These are phyloP conservation scores for Bombus polaris DNA, from an alignment of 1,140 invertebrate genomes.

Conservation along the genomic window DNA sequence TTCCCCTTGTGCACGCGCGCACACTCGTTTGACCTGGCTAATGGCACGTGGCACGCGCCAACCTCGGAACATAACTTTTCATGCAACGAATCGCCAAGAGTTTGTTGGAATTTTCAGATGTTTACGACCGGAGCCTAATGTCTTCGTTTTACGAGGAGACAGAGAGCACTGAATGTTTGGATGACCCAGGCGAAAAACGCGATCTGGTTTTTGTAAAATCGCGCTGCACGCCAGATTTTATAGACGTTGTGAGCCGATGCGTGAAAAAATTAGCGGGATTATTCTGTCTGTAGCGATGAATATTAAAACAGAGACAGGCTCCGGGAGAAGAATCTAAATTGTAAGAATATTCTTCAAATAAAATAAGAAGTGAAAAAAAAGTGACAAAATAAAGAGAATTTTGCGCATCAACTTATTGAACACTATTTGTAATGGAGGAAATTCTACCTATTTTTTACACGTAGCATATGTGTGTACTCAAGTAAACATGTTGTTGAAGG, in stretches of 20 bases:
- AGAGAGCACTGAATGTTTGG: neutral
- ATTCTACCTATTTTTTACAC: too few species aligned
- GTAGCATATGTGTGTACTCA: too few species aligned
- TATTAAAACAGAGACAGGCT: too few species aligned
- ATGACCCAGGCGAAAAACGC: neutral
- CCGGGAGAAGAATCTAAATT: neutral
- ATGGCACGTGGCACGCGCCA: conserved; percentile 53
- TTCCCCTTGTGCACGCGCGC: conserved; percentile 12
- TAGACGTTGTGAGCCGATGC: neutral
- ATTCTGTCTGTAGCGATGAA: neutral
- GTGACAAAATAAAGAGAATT: too few species aligned
- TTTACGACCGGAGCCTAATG: neutral
- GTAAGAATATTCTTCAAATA: neutral
- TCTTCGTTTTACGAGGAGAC: neutral
- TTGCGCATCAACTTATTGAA: too few species aligned
- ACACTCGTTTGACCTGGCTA: conserved; percentile 35
- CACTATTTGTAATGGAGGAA: too few species aligned
- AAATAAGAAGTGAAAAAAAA: neutral
- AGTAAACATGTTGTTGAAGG: too few species aligned
- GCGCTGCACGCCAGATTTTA: neutral
- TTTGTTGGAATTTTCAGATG: neutral
- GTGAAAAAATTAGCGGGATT: neutral
- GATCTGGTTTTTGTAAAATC: neutral
- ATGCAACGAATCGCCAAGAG: neutral
- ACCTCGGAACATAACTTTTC: too few species aligned